Evolutionary conservation across 2,888 invertebrate species (phyloP), one percentile per base, ranked within the genome.

Genomic region (Dicycla oo): DNA sequence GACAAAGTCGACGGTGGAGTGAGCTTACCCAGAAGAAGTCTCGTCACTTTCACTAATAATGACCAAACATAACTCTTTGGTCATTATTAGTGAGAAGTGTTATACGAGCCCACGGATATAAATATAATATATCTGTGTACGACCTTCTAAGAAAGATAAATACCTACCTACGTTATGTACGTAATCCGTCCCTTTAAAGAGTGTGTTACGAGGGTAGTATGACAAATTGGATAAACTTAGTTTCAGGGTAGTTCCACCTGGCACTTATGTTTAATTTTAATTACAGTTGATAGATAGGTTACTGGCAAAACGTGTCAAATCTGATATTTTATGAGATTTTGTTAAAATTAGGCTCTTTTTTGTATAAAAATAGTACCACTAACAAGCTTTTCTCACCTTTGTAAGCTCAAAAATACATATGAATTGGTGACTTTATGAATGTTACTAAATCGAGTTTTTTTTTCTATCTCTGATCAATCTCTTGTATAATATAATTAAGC

Each of bases 211-310:
- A 62, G 57, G 75, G 74, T 51, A 66, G 43, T 80, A 20, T 69
- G 78, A 69, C 78, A 63, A 69, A 69, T 67, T 56, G 60, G 62
- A 69, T 71, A 68, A 66, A 57, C 26, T 47, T 47, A 63, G 56
- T 67, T 72, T 47, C 30, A 47, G 30, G 51, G 43, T 38, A 45
- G 56, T 51, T 54, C 61, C 43, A 67, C 51, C 34, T 54, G 64
- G 57, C 57, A 38, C 30, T 30, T n/a, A 23, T 15, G 26, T 40
- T 56, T 49, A 62, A 80, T 61, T 58, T 6, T 61, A 40, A 61
- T 53, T 34, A 67, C 30, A 56, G 18, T 38, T 23, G 18, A 20
- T 30, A 51, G 30, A 13, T 5, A 18, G 45, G 20, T n/a, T n/a
- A 26, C 10, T 34, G 18, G 15, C 5, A n/a, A 18, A 30, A n/a